phyloP scores from a whole-genome alignment of 2,797 vertebrate genomes.

The Fratercula arctica region DNA sequence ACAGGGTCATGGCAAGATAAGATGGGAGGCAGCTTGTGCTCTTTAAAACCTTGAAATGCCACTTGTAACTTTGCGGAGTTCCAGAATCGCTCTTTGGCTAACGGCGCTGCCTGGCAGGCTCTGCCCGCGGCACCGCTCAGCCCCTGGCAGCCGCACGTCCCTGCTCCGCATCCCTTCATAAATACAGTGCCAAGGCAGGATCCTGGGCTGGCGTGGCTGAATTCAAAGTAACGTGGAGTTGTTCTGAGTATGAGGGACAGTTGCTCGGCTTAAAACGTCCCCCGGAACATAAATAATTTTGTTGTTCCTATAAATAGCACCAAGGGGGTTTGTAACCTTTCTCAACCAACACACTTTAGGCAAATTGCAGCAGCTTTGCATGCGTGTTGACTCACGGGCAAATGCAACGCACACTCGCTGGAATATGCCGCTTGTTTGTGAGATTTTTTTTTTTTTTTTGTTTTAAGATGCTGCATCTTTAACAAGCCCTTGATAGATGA shows the following conservation, averaged over 20 bases:
- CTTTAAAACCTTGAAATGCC: neutral
- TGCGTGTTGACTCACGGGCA: neutral
- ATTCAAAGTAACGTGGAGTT: neutral
- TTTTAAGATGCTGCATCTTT: constrained; percentile 62
- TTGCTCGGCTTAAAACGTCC: neutral
- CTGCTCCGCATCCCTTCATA: neutral
- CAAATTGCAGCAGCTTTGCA: neutral
- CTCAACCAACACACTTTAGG: neutral
- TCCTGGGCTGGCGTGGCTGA: neutral
- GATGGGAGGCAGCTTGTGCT: neutral
- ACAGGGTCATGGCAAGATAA: neutral
- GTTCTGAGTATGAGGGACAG: neutral
- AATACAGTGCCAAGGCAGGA: neutral
- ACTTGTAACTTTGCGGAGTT: neutral
- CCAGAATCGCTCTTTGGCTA: neutral
- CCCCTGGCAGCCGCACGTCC: neutral
- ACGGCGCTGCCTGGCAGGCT: constrained; percentile 16
- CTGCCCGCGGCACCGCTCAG: neutral
- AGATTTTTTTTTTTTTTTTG: neutral
- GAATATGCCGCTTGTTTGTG: neutral
- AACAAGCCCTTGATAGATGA: constrained; percentile 75
- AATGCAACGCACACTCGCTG: neutral
- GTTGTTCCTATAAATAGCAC: neutral
- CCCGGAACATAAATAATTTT: neutral
- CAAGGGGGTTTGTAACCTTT: constrained; percentile 11